These are phyloP conservation scores for Perdix hodgsoniae DNA, from an alignment of 2,797 vertebrate genomes.

Conservation along the genomic window DNA sequence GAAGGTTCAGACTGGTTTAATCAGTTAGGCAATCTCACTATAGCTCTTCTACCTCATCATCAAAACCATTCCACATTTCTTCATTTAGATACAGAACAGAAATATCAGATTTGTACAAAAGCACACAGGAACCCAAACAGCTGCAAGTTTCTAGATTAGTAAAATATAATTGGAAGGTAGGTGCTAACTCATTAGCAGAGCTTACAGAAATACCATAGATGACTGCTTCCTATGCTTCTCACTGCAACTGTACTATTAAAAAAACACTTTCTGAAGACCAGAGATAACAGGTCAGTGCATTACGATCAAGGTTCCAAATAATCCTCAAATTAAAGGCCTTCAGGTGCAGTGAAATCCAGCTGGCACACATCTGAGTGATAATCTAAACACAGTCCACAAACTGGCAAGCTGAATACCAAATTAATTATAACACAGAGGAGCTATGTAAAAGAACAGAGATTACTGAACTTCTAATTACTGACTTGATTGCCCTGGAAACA, in stretches of 20 bases:
- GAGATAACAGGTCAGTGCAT: constrained; percentile 55
- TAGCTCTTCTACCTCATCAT: not conserved
- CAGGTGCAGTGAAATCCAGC: constrained; percentile 34
- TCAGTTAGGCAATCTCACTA: constrained; percentile 4
- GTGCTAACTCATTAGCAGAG: constrained; percentile 12
- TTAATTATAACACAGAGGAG: not conserved
- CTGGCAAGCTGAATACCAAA: not conserved
- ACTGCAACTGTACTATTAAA: not conserved
- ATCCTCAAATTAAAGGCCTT: constrained; percentile 49
- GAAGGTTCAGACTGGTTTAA: constrained; percentile 18
- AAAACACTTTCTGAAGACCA: constrained; percentile 25
- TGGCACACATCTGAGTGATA: constrained; percentile 14
- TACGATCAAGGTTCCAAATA: constrained; percentile 27
- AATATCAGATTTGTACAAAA: constrained; percentile 6
- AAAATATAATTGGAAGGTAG: constrained; percentile 28
- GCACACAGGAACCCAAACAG: not conserved
- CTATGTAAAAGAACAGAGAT: not conserved
- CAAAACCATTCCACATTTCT: not conserved
- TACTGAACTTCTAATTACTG: constrained; percentile 16
- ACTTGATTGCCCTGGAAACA: constrained; percentile 43
- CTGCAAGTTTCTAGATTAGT: constrained; percentile 44
- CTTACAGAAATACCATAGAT: not conserved
- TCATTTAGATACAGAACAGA: constrained; percentile 7
- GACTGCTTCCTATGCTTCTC: constrained; percentile 9
- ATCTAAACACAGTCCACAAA: constrained; percentile 35